phyloP scores from a whole-genome alignment of 2,797 vertebrate genomes.

The Propithecus perrieri region DNA sequence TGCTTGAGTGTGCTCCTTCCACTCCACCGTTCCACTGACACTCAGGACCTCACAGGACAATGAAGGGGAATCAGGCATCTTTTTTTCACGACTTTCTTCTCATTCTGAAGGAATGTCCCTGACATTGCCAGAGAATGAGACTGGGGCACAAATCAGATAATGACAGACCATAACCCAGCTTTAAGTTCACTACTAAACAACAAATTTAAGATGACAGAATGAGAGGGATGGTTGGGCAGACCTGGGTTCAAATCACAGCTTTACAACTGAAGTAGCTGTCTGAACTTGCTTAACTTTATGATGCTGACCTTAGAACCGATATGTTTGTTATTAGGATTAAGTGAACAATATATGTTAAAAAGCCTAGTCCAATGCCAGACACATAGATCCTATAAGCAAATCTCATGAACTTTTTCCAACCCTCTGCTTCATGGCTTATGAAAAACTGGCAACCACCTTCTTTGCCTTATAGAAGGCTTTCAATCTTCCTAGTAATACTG shows the following conservation, averaged over 20 bases:
- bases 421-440: background rate
- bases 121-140: background rate
- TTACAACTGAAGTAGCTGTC: background rate
- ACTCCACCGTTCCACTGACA: background rate
- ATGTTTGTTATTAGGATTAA: background rate
- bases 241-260: background rate
- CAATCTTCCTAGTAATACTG: constrained; percentile 8
- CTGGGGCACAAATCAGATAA: background rate
- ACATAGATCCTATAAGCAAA: background rate
- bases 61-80: background rate
- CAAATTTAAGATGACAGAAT: background rate
- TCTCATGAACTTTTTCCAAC: background rate
- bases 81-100: background rate
- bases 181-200: constrained; percentile 5
- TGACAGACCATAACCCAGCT: background rate
- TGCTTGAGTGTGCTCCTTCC: background rate
- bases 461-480: constrained; percentile 15
- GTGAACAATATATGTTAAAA: background rate
- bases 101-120: background rate
- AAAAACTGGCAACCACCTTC: constrained; percentile 24
- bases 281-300: background rate
- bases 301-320: background rate
- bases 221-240: background rate
- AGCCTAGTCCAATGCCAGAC: background rate
- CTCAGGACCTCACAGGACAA: background rate